A percentile compares a stretch with the other conserved stretches of the same genome.
Evolutionary conservation across 2,888 invertebrate genomes (phyloP).

Genomic region (Psylliodes chrysocephalus): DNA sequence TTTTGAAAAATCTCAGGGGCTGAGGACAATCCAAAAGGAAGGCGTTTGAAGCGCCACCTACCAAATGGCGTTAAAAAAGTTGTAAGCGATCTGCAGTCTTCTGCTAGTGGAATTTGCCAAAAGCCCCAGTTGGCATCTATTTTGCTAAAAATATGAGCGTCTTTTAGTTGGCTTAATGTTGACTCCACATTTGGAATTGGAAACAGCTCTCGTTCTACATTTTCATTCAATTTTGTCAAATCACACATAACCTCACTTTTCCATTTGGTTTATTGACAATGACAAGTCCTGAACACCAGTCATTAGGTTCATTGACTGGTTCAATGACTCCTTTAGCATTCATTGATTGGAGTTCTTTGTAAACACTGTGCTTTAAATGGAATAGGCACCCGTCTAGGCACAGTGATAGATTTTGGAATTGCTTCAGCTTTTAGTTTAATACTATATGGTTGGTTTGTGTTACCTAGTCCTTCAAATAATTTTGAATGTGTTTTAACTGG

Average conservation of each 20-base stretch:
- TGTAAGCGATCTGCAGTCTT: slow-evolving; percentile 6
- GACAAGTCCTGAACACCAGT: slow-evolving; percentile 26
- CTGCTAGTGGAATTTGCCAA: slow-evolving; percentile 33
- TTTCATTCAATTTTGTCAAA: too few relatives aligned
- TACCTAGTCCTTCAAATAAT: slow-evolving; percentile 85
- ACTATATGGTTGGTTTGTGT: slow-evolving; percentile 51
- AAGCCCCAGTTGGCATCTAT: slow-evolving; percentile 23
- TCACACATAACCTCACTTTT: background rate
- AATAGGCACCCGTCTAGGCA: slow-evolving; percentile 27
- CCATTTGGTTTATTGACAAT: slow-evolving; percentile 12
- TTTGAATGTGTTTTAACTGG: slow-evolving; percentile 11
- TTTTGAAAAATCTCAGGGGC: too few relatives aligned
- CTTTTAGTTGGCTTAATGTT: background rate
- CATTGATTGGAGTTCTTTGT: slow-evolving; percentile 27
- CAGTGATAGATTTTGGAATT: slow-evolving; percentile 17
- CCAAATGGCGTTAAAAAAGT: slow-evolving; percentile 31
- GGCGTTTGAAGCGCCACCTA: slow-evolving; percentile 16
- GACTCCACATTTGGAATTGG: too few relatives aligned
- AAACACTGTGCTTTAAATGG: slow-evolving; percentile 15
- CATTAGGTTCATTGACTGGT: slow-evolving; percentile 26
- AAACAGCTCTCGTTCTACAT: too few relatives aligned
- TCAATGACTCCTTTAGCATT: slow-evolving; percentile 24
- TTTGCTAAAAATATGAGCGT: background rate
- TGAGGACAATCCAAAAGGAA: slow-evolving; percentile 30
- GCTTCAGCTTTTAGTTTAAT: slow-evolving; percentile 22